Percentiles rank a stretch among this genome's conserved stretches.
Conservation (phyloP, 2,888 invertebrate species). For the Microctonus brassicae region DNA sequence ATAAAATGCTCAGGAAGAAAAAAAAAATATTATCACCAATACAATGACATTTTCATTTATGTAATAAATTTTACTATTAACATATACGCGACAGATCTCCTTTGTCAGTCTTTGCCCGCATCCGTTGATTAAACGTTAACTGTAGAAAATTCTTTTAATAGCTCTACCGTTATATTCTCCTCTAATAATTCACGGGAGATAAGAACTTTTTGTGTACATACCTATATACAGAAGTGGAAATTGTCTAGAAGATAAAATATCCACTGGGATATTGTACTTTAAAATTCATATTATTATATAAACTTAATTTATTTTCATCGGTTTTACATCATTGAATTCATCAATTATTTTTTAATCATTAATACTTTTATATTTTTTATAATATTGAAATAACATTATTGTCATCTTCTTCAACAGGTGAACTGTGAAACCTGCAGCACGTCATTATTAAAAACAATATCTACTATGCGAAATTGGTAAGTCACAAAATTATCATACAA, state of each 20-base stretch:
- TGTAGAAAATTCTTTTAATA: neutral
- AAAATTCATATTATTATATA: neutral
- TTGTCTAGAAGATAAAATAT: neutral
- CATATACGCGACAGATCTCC: neutral
- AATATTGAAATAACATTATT: neutral
- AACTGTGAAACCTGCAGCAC: neutral
- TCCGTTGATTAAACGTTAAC: neutral
- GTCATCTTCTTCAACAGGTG: neutral
- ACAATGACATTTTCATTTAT: neutral
- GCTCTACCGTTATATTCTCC: neutral
- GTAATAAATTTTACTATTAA: neutral
- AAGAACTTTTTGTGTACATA: neutral
- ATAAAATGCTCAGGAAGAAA: too few relatives aligned
- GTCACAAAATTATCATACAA: neutral
- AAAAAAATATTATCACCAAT: too few relatives aligned
- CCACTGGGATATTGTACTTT: neutral
- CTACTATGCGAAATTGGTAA: neutral
- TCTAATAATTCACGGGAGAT: neutral
- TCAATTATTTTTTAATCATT: neutral
- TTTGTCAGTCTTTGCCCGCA: neutral
- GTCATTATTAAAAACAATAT: neutral
- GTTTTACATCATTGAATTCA: neutral
- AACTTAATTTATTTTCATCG: neutral
- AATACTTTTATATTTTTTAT: neutral
- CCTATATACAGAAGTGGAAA: too few relatives aligned